Evolutionary conservation across 2,797 vertebrate species (phyloP).

Genomic region (Paguma larvata): DNA sequence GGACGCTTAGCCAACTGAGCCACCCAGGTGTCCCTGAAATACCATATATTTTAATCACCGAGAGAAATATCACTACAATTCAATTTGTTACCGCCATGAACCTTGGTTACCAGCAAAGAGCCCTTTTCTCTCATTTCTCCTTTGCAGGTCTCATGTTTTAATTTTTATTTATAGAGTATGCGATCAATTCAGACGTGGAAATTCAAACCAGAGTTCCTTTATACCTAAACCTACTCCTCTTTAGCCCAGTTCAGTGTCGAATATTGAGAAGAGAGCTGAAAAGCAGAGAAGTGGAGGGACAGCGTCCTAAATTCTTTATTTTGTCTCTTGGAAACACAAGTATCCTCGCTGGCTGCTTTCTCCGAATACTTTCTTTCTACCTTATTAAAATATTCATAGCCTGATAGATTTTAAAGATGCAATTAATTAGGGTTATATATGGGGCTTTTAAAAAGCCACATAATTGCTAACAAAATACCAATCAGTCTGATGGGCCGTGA

Average conservation of each 20-base stretch:
- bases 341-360: background rate
- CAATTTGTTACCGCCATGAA: background rate
- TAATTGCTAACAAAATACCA: conserved; percentile 78
- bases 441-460: conserved; percentile 53
- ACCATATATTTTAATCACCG: background rate
- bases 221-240: background rate
- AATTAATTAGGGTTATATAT: conserved; percentile 67
- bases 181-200: background rate
- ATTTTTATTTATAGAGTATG: background rate
- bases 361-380: background rate
- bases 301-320: background rate
- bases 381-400: conserved; percentile 68
- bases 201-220: background rate
- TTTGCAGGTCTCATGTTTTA: background rate
- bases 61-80: background rate
- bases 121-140: background rate
- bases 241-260: background rate
- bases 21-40: no score
- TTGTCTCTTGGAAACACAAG: conserved; percentile 29
- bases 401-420: conserved; percentile 51
- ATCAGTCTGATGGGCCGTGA: conserved; percentile 30
- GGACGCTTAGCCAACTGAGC: no score
- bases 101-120: background rate
- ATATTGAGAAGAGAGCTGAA: background rate
- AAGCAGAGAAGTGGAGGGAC: background rate